Evolutionary conservation across 2,888 invertebrate genomes (phyloP).

Genomic region (Troides oblongomaculatus): DNA sequence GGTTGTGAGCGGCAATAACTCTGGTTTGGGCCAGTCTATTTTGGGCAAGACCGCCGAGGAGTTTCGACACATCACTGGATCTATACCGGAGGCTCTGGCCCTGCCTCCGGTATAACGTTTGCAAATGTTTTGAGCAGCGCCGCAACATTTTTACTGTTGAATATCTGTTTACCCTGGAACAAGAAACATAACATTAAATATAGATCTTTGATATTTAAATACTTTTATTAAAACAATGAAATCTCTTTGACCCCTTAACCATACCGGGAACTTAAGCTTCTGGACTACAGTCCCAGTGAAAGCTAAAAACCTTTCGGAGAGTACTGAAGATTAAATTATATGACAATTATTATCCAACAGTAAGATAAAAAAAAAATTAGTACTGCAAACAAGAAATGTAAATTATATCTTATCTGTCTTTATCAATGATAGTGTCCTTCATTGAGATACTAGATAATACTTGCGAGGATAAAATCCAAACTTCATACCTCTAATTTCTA

Average conservation of each 20-base stretch:
- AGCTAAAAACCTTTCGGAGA: no score
- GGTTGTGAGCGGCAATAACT: conserved; percentile 52
- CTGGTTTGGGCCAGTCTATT: conserved; percentile 46
- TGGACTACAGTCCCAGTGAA: no score
- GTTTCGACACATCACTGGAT: conserved; percentile 62
- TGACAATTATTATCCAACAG: background rate
- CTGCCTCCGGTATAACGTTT: conserved; percentile 71
- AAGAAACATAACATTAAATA: conserved; percentile 19
- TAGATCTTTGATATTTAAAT: background rate
- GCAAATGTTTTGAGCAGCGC: conserved; percentile 73
- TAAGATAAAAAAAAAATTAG: background rate
- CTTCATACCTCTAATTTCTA: no score
- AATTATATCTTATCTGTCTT: background rate
- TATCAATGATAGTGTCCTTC: background rate
- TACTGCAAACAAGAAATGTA: background rate
- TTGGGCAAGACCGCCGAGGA: conserved; percentile 50
- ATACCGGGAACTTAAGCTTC: no score
- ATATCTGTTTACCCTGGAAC: conserved; percentile 50
- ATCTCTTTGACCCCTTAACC: no score
- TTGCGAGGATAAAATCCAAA: background rate
- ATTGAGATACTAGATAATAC: background rate
- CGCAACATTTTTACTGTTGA: conserved; percentile 59
- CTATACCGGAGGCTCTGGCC: conserved; percentile 62
- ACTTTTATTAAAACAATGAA: background rate
- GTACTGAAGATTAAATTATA: no score